Conservation (phyloP, 2,797 vertebrate genomes). For the Lepilemur septentrionalis region DNA sequence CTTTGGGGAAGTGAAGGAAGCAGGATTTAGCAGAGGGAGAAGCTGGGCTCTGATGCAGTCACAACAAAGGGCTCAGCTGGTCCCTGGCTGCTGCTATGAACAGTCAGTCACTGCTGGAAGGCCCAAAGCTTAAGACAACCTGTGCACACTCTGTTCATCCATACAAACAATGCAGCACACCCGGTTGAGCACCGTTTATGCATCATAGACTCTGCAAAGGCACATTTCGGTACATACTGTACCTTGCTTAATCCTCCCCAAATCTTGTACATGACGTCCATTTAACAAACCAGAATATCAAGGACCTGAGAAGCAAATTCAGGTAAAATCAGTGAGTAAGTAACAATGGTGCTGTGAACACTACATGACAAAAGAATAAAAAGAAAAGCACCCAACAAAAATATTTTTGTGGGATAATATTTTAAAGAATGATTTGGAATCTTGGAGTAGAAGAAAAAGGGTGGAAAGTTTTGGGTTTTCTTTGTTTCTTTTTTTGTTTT, state of each 20-base stretch:
- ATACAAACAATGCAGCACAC: neutral
- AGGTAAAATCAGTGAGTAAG: neutral
- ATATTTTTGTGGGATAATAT: neutral
- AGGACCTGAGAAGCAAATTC: neutral
- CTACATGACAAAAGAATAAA: neutral
- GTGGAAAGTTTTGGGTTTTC: neutral
- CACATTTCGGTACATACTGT: neutral
- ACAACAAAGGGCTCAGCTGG: neutral
- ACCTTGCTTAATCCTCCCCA: neutral
- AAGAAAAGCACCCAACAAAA: neutral
- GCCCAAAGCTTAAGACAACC: no score
- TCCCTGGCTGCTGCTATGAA: neutral
- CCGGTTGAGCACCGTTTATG: neutral
- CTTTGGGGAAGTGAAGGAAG: neutral
- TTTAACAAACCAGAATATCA: neutral
- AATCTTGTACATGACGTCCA: neutral
- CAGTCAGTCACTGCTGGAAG: neutral
- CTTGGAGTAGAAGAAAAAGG: neutral
- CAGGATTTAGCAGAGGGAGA: neutral
- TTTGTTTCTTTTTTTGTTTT: neutral
- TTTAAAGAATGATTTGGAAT: slow-evolving; percentile 30
- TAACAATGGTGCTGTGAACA: neutral
- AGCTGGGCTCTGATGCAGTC: neutral
- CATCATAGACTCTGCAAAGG: neutral
- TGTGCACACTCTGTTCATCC: neutral